Base-by-base conservation (phyloP, 2,797 vertebrate genomes). In the Sparidentex hasta region DNA sequence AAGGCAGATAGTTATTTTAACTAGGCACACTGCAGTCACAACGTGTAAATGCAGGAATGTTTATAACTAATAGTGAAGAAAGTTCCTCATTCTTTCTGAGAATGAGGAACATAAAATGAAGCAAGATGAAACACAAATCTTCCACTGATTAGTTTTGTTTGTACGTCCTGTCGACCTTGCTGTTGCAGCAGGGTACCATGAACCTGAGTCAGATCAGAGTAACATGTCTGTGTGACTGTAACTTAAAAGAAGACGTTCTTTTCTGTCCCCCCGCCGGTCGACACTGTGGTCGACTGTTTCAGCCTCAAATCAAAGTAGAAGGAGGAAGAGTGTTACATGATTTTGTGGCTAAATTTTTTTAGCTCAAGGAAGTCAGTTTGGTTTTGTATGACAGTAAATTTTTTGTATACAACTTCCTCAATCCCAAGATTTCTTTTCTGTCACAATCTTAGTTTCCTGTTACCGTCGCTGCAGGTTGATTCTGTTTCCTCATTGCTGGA, bases 391-490 rank as follows among this genome's bases (percentile, higher is more conserved):
- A 9, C 62, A 21, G 47, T 56, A 57, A n/a, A 64, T 47, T 20
- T 0, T 76, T 54, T 16, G 1, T 2, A 1, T 21, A 20, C 9
- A 17, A 25, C 67, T 85, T 83, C 83, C 75, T 74, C 43, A 2
- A 12, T 20, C 3, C 27, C 3, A 18, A 18, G 11, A 14, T 43
- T 29, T 81, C 54, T 29, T 8, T 7, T 0, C 59, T 78, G 74
- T 68, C 23, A 54, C 55, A 74, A 50, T 44, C 48, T 64, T 38
- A 3, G 16, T 50, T 88, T 72, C 76, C 47, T 23, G n/a, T 61
- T 69, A 6, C 14, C 7, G 0, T 2, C 43, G 13, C 16, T 56
- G 14, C 17, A 9, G 18, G 43, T 50, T 18, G 38, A 11, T 7
- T 23, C 47, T 1, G 4, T 47, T 75, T 67, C 67, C 62, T 74